phyloP scores from a whole-genome alignment of 2,888 invertebrate species.

The Tetragonula carbonaria region DNA sequence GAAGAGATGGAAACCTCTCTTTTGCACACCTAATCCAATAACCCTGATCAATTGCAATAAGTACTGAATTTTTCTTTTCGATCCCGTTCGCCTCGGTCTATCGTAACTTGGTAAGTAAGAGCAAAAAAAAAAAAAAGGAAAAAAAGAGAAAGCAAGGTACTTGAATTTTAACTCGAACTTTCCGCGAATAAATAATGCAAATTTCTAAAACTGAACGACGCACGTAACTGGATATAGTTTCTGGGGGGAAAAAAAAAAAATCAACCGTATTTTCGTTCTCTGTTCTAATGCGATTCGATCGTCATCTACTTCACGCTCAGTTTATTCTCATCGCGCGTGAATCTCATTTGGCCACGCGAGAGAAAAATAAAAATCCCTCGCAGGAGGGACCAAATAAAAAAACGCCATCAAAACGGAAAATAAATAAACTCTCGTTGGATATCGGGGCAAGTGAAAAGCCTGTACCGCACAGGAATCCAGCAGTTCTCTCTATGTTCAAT shows the following conservation, averaged over 20 bases:
- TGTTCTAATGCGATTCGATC: no score
- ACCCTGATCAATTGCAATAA: no score
- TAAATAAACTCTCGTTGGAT: conserved; percentile 39
- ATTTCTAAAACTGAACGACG: not conserved
- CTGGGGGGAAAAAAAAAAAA: no score
- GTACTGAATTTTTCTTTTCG: no score
- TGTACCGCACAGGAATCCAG: not conserved
- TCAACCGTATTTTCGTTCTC: no score
- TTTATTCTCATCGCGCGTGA: not conserved
- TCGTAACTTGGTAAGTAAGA: no score
- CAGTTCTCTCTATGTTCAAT: conserved; percentile 33
- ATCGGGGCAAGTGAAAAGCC: conserved; percentile 64
- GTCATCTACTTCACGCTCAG: no score
- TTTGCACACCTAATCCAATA: no score
- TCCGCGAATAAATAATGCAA: not conserved
- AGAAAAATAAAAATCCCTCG: not conserved
- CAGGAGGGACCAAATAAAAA: not conserved
- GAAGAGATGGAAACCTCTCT: no score
- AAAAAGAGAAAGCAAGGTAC: not conserved
- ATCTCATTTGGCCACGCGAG: not conserved
- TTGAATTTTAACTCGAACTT: not conserved
- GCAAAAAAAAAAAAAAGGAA: no score
- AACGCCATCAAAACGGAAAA: not conserved
- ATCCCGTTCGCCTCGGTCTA: no score
- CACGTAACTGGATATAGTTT: not conserved